Percentiles rank a stretch among this genome's conserved stretches.
These are phyloP conservation scores for Camponotus floridanus DNA, from an alignment of 1,140 invertebrate species.

Conservation along the genomic window DNA sequence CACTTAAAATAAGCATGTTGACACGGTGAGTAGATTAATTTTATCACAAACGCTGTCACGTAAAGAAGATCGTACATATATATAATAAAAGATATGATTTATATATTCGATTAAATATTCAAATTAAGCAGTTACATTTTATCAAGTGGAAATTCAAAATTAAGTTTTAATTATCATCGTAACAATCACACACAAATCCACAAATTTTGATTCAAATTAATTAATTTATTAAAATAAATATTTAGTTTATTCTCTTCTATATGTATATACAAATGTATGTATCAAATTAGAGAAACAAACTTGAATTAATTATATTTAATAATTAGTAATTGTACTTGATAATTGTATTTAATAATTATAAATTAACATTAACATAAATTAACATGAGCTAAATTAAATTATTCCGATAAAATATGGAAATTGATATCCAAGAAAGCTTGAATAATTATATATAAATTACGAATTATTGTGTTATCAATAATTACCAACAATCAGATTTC, in stretches of 20 bases:
- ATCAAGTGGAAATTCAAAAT: too few relatives aligned
- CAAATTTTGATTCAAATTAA: background rate
- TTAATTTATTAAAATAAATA: background rate
- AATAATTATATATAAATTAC: slow-evolving; percentile 6
- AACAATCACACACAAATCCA: background rate
- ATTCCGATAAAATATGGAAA: background rate
- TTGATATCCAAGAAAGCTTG: slow-evolving; percentile 11
- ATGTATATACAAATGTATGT: background rate
- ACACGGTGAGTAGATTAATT: slow-evolving; percentile 18
- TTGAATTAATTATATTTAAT: too few relatives aligned
- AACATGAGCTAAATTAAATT: background rate
- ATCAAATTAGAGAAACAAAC: background rate
- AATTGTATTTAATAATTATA: too few relatives aligned
- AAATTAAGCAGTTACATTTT: too few relatives aligned
- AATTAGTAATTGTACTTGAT: too few relatives aligned
- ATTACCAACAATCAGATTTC: background rate
- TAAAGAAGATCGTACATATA: slow-evolving; percentile 1
- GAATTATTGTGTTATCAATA: background rate
- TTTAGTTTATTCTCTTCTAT: background rate
- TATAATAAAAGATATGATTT: slow-evolving; percentile 18
- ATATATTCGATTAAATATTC: too few relatives aligned
- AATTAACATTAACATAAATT: background rate
- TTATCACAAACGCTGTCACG: background rate
- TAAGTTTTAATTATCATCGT: too few relatives aligned
- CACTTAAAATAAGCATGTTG: background rate